A percentile compares a stretch with the other conserved stretches of the same genome.
These are phyloP conservation scores for Podocnemis expansa DNA, from an alignment of 2,113 vertebrate genomes.

Conservation along the genomic window DNA sequence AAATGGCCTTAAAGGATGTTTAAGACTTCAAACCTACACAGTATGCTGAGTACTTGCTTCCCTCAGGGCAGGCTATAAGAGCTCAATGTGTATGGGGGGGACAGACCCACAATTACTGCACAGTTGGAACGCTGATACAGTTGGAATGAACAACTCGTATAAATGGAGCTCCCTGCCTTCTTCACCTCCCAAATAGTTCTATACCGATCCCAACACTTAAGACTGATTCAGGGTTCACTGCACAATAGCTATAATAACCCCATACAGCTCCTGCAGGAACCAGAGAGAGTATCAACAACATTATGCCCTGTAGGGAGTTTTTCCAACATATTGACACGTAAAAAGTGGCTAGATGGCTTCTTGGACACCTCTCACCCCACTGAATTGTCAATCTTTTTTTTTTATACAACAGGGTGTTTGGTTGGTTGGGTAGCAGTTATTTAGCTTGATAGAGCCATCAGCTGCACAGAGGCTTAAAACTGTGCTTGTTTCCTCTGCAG, in stretches of 20 bases:
- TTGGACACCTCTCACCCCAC: background rate
- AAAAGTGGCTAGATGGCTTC: background rate
- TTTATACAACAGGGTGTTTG: background rate
- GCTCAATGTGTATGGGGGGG: background rate
- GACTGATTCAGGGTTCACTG: background rate
- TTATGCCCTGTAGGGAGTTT: background rate
- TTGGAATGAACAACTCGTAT: background rate
- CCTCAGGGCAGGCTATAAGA: background rate
- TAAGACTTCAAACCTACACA: background rate
- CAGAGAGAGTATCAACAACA: background rate
- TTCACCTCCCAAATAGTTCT: background rate
- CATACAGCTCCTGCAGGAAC: background rate
- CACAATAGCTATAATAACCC: background rate
- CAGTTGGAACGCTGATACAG: background rate
- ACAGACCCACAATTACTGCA: background rate
- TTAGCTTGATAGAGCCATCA: background rate
- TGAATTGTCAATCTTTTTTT: background rate
- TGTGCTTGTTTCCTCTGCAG: fast-evolving
- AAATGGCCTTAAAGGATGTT: background rate
- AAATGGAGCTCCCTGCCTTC: background rate
- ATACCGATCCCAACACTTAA: background rate
- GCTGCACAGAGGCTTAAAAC: background rate
- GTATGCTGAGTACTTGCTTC: background rate
- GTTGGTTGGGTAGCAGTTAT: background rate
- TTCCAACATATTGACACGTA: background rate